Percentiles rank a stretch among this genome's conserved stretches.
Evolutionary conservation across 2,113 vertebrate genomes (phyloP).

Genomic region (Mesoclemmys tuberculata): DNA sequence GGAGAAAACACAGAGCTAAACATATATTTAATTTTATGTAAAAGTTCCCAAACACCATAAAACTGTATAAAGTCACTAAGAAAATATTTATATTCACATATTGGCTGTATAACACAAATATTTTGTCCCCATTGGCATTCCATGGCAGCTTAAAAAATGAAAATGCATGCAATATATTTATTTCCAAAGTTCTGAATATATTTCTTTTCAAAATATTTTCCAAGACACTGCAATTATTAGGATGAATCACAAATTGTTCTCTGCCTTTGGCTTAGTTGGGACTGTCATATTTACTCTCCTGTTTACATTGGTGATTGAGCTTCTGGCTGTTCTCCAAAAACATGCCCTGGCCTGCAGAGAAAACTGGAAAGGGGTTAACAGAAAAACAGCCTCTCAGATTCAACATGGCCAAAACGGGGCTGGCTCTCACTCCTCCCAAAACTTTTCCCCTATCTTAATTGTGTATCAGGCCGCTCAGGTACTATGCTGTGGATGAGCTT

Average conservation of each 20-base stretch:
- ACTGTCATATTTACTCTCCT: constrained; percentile 27
- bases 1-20: constrained; percentile 12
- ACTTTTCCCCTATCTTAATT: not conserved
- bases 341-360: not conserved
- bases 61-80: constrained; percentile 33
- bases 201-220: constrained; percentile 64
- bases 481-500: not conserved
- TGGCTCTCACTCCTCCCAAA: not conserved
- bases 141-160: constrained; percentile 44
- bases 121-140: constrained; percentile 65
- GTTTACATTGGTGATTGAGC: not conserved
- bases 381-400: not conserved
- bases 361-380: not conserved
- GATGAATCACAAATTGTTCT: constrained; percentile 39
- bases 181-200: constrained; percentile 40
- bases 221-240: constrained; percentile 27
- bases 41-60: constrained; percentile 38
- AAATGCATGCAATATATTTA: constrained; percentile 52
- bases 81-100: constrained; percentile 61
- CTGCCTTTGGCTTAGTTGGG: not conserved
- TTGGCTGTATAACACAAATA: constrained; percentile 45
- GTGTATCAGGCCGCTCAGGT: not conserved
- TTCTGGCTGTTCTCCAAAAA: constrained; percentile 22
- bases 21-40: constrained; percentile 44
- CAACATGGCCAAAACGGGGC: fast-evolving